Evolutionary conservation across 2,113 vertebrate genomes (phyloP).

Genomic region (Callionymus lyra): DNA sequence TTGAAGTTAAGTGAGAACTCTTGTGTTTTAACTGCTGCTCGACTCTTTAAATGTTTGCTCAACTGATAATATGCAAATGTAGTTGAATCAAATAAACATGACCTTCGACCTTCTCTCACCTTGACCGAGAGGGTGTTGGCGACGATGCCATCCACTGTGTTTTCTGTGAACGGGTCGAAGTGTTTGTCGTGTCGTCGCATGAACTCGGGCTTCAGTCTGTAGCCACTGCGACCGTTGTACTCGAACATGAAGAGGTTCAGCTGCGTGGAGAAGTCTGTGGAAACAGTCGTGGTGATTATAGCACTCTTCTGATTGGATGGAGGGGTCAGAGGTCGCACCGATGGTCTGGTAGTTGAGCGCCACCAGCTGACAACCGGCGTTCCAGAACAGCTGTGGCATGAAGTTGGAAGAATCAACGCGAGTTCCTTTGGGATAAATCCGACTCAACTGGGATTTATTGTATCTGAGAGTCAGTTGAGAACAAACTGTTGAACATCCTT

Average conservation of each 20-base stretch:
- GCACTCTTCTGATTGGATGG: background rate
- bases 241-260: conserved; percentile 97
- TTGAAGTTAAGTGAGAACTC: too few species aligned
- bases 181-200: conserved; percentile 95
- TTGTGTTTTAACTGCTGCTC: too few species aligned
- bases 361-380: conserved; percentile 93
- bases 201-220: conserved; percentile 92
- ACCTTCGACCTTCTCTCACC: conserved; percentile 55
- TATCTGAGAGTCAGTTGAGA: conserved; percentile 77
- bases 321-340: conserved; percentile 61
- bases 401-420: conserved; percentile 97
- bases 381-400: conserved; percentile 98
- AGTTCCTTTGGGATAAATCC: conserved; percentile 96
- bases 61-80: too few species aligned
- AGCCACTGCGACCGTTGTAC: conserved; percentile 93
- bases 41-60: too few species aligned
- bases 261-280: conserved; percentile 91
- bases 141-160: conserved; percentile 93
- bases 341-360: conserved; percentile 97
- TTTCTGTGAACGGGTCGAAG: conserved; percentile 92
- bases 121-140: conserved; percentile 97
- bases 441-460: conserved; percentile 94
- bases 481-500: background rate
- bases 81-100: background rate
- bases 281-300: background rate